A percentile compares a stretch with the other conserved stretches of the same genome.
These are phyloP conservation scores for Rosalia funebris DNA, from an alignment of 2,888 invertebrate genomes.

Conservation along the genomic window DNA sequence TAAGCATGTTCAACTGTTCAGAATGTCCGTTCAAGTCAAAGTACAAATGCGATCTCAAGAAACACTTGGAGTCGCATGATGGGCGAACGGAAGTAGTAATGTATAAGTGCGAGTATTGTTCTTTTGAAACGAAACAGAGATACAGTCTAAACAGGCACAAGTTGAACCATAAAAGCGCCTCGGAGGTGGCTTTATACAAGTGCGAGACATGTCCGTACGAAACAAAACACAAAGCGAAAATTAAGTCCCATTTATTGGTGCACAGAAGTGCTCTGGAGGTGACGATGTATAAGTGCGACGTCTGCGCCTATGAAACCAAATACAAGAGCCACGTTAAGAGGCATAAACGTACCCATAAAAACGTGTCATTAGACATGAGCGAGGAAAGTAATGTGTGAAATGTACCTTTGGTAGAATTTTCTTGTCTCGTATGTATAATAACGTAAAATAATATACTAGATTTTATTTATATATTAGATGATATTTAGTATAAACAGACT, in stretches of 20 bases:
- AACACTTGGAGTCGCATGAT: not conserved
- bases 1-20: not conserved
- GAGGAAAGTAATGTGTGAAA: not conserved
- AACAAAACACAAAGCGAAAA: not conserved
- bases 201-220: not conserved
- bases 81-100: not conserved
- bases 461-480: too few species aligned
- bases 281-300: conserved; percentile 1
- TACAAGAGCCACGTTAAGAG: not conserved
- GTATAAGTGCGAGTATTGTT: conserved; percentile 1
- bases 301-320: conserved; percentile 1
- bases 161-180: not conserved
- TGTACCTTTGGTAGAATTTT: too few species aligned
- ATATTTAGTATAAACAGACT: too few species aligned
- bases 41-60: conserved; percentile 1
- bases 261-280: not conserved
- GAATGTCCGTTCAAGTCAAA: conserved; percentile 3
- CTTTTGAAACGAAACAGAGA: not conserved
- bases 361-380: not conserved
- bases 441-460: too few species aligned
- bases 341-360: not conserved
- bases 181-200: not conserved
- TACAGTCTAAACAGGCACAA: conserved; percentile 6
- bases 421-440: too few species aligned
- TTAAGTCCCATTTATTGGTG: not conserved